Base-by-base conservation (phyloP, 2,797 vertebrate species). In the Clamator glandarius region DNA sequence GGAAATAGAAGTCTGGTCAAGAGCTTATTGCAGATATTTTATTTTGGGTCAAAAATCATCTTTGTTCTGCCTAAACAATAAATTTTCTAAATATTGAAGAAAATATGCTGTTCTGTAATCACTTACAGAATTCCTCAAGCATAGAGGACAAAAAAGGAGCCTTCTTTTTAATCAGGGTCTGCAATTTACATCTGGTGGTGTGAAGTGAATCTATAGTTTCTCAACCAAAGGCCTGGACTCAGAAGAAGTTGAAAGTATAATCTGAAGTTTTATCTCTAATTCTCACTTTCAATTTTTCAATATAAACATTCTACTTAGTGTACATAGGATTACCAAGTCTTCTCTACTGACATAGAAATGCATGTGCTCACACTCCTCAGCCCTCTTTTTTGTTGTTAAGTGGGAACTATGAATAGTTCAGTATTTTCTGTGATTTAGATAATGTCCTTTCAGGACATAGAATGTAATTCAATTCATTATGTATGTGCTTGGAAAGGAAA, bases 391-490 rank as follows among this genome's bases (percentile, higher is more conserved):
- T 63, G n/a, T 73, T 82, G 26, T 68, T 80, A 51, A 81, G 31
- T 61, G 26, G 35, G 16, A 67, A 62, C 61, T 67, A 44, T 55
- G 33, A 90, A 84, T 29, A 69, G 55, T 76, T 93, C 87, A 91
- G 39, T 42, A 85, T 90, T 90, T 76, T 2, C 75, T 87, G 63
- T 89, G 74, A 61, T 75, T 95, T 91, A 85, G 36, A 39, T 94
- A 78, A 92, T 70, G 73, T 80, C 58, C 25, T 90, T 91, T 94
- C 89, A 75, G 35, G 16, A 35, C 48, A 70, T 57, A 78, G 95
- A 93, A 81, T 54, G 57, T 44, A 88, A 66, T 81, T 61, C 61
- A 76, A 42, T 93, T 94, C 66, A 67, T 52, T 93, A 41, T 64
- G 54, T 48, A 19, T 64, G 44, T 81, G 42, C 35, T 90, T 92